Evolutionary conservation across 2,797 vertebrate genomes (phyloP).

Genomic region (Sparidentex hasta): DNA sequence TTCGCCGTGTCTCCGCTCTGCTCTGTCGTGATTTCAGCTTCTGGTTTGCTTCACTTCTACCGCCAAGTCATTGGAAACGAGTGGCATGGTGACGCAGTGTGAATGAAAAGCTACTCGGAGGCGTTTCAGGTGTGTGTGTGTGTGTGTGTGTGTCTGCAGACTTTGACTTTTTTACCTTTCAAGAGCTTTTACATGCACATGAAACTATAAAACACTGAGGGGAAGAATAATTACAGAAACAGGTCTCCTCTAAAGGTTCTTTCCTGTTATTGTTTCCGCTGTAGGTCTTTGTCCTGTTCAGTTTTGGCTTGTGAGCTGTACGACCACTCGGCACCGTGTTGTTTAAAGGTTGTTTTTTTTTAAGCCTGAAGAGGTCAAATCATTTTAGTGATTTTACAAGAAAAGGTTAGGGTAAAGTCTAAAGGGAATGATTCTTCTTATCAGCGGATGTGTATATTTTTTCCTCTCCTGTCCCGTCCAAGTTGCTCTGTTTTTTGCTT

Average conservation of each 20-base stretch:
- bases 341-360: neutral
- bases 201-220: too few species aligned
- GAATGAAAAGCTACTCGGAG: too few species aligned
- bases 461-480: neutral
- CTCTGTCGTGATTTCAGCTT: too few species aligned
- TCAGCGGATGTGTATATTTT: neutral
- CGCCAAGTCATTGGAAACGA: too few species aligned
- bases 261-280: neutral
- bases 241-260: neutral
- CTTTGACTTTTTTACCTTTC: too few species aligned
- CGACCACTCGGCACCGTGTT: neutral
- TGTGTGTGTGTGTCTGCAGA: too few species aligned
- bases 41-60: too few species aligned
- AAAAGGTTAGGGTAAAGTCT: conserved; percentile 3
- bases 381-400: neutral
- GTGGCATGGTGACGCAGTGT: too few species aligned
- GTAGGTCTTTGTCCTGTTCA: neutral
- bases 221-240: too few species aligned
- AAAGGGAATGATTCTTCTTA: neutral
- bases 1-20: too few species aligned
- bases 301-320: neutral
- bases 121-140: too few species aligned
- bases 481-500: neutral
- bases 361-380: neutral
- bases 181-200: too few species aligned